Conservation (phyloP, 2,797 vertebrate species). For the Squalus acanthias region DNA sequence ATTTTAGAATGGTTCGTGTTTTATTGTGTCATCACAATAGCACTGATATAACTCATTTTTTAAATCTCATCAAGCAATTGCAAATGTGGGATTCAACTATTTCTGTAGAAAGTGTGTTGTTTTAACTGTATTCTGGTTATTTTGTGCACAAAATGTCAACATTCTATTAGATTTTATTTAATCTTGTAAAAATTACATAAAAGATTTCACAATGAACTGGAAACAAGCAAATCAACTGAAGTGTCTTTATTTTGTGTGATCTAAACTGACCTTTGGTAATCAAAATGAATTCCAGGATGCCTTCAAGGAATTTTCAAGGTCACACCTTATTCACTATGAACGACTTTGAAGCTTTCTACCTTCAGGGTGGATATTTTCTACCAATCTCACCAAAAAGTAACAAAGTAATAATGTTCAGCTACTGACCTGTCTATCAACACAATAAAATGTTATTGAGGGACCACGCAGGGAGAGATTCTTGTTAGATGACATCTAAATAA, state of each 20-base stretch:
- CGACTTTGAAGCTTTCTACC: not conserved
- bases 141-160: not conserved
- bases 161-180: not conserved
- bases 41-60: not conserved
- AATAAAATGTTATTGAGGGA: not conserved
- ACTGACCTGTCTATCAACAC: not conserved
- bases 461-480: not conserved
- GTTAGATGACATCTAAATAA: too few species aligned
- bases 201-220: not conserved
- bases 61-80: not conserved
- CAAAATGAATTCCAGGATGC: not conserved
- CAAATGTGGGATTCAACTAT: not conserved
- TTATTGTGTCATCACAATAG: not conserved
- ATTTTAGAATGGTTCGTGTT: not conserved
- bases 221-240: not conserved
- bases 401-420: not conserved
- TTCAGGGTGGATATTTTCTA: not conserved
- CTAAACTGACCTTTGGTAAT: constrained; percentile 13
- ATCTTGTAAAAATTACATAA: not conserved
- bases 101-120: not conserved
- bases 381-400: not conserved
- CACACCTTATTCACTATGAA: not conserved
- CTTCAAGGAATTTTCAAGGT: not conserved
- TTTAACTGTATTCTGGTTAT: not conserved
- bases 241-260: constrained; percentile 20